These are phyloP conservation scores for Syrmaticus mikado DNA, from an alignment of 2,113 vertebrate species.

Conservation along the genomic window DNA sequence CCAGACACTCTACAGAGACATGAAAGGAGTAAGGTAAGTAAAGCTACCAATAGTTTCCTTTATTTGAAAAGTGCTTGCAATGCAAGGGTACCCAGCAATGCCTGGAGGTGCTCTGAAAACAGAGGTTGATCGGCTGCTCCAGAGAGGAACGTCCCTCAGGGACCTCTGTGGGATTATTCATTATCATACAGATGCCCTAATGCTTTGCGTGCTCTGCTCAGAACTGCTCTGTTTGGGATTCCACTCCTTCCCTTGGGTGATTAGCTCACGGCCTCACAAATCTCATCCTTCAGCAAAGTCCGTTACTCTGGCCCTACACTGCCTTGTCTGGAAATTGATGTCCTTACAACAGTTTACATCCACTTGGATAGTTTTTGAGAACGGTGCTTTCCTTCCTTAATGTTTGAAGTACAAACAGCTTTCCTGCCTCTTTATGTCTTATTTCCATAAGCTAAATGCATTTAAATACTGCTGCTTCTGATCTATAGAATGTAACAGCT, in stretches of 20 bases:
- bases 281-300: conserved; percentile 43
- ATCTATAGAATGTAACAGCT: background rate
- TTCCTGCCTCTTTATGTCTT: conserved; percentile 5
- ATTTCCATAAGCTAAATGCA: background rate
- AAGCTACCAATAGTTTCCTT: background rate
- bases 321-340: conserved; percentile 58
- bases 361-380: conserved; percentile 13
- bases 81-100: background rate
- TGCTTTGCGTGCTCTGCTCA: background rate
- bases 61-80: background rate
- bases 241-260: conserved; percentile 43
- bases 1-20: conserved; percentile 75
- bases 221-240: conserved; percentile 5
- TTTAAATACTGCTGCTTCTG: background rate
- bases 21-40: conserved; percentile 82
- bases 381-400: conserved; percentile 1
- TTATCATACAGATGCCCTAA: background rate
- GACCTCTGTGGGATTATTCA: background rate
- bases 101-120: background rate
- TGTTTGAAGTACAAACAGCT: conserved; percentile 16
- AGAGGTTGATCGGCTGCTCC: background rate
- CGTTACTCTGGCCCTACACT: background rate
- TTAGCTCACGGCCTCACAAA: conserved; percentile 55
- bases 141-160: background rate
- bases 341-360: background rate